A percentile compares a stretch with the other conserved stretches of the same genome.
Evolutionary conservation across 1,140 invertebrate species (phyloP).

Genomic region (Pogonus chalceus): DNA sequence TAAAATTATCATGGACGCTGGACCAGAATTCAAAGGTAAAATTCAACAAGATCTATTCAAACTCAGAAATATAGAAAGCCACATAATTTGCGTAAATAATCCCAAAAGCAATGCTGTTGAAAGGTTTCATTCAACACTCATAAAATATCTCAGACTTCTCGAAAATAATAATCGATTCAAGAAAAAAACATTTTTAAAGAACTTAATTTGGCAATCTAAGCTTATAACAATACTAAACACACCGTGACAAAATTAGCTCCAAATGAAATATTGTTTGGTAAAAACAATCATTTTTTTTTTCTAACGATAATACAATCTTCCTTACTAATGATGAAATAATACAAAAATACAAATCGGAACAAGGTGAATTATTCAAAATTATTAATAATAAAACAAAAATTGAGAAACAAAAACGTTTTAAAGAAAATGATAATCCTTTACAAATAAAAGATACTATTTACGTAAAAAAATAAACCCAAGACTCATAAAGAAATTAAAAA

Average conservation of each 20-base stretch:
- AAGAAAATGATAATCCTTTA: not conserved
- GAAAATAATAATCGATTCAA: not conserved
- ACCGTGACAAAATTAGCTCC: not conserved
- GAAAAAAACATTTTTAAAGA: not conserved
- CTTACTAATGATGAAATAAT: not conserved
- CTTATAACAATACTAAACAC: not conserved
- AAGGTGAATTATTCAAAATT: not conserved
- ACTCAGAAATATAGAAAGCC: not conserved
- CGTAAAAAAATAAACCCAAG: not conserved
- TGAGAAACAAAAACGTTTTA: not conserved
- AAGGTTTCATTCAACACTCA: not conserved
- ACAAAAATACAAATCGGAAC: not conserved
- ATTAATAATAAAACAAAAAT: not conserved
- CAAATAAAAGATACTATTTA: not conserved
- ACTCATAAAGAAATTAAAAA: not conserved
- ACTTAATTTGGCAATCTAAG: not conserved
- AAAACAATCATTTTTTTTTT: not conserved
- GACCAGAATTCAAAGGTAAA: not conserved
- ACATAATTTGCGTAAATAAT: not conserved
- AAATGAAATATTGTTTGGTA: not conserved
- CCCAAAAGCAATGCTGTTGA: not conserved
- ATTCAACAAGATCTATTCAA: not conserved
- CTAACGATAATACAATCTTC: not conserved
- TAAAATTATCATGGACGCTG: not conserved
- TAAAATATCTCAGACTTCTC: not conserved